A percentile compares a stretch with the other conserved stretches of the same genome.
Conservation (phyloP, 2,797 vertebrate genomes). For the Chloroceryle amazona region DNA sequence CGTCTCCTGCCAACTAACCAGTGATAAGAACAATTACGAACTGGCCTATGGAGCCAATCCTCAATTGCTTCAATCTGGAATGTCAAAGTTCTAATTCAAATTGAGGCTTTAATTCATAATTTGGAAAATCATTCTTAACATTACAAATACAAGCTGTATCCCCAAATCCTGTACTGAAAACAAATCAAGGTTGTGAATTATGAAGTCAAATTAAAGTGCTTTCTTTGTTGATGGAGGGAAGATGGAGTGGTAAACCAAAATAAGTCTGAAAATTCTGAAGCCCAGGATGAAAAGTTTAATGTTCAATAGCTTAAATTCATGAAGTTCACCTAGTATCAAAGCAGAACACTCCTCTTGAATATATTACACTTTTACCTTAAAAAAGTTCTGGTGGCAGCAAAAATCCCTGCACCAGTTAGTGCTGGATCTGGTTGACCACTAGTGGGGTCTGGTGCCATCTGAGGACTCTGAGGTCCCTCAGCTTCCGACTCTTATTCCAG, state of each 20-base stretch:
- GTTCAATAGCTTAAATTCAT: not conserved
- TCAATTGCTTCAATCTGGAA: not conserved
- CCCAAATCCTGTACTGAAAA: not conserved
- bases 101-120: not conserved
- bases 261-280: not conserved
- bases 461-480: not conserved
- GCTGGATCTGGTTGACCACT: not conserved
- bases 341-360: not conserved
- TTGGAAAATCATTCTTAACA: not conserved
- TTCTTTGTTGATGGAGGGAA: not conserved
- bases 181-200: not conserved
- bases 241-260: not conserved
- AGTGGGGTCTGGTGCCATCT: not conserved
- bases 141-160: not conserved
- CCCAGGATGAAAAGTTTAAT: not conserved
- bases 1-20: not conserved
- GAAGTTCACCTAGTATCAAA: not conserved
- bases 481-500: not conserved
- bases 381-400: not conserved
- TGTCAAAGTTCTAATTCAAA: not conserved
- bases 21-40: not conserved
- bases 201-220: not conserved
- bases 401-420: not conserved
- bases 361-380: not conserved
- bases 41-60: not conserved